These are phyloP conservation scores for Loxodonta africana DNA, from an alignment of 2,113 vertebrate species.

Conservation along the genomic window DNA sequence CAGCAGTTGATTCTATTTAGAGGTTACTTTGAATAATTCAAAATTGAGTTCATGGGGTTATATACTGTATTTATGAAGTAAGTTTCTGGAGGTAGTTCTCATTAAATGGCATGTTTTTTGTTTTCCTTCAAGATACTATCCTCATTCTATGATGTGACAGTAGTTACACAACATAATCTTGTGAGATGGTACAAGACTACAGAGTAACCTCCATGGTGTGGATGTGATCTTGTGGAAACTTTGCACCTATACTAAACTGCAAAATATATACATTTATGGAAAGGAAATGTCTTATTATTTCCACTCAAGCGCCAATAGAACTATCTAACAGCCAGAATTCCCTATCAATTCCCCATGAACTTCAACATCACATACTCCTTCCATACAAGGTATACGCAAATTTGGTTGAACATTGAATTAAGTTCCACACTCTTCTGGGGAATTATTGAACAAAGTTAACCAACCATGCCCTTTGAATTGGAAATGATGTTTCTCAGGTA, in stretches of 20 bases:
- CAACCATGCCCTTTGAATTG: neutral
- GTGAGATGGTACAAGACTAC: neutral
- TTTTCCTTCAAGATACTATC: neutral
- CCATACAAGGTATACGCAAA: fast-evolving
- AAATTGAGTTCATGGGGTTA: neutral
- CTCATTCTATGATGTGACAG: neutral
- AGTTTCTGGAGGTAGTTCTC: neutral
- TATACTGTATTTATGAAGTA: neutral
- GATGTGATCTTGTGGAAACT: neutral
- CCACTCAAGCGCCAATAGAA: neutral
- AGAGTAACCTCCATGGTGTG: neutral
- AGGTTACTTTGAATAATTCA: neutral
- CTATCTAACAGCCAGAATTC: neutral
- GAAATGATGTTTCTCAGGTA: neutral
- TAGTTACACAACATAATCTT: neutral
- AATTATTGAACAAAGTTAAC: constrained; percentile 39
- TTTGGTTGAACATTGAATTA: neutral
- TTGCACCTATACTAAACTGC: neutral
- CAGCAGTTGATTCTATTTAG: neutral
- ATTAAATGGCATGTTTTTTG: neutral
- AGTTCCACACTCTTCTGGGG: neutral
- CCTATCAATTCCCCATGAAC: neutral
- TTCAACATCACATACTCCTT: neutral
- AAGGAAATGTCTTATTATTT: neutral
- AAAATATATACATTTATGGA: no score